Evolutionary conservation across 2,888 invertebrate genomes (phyloP).

Genomic region (Calephelis perditalis): DNA sequence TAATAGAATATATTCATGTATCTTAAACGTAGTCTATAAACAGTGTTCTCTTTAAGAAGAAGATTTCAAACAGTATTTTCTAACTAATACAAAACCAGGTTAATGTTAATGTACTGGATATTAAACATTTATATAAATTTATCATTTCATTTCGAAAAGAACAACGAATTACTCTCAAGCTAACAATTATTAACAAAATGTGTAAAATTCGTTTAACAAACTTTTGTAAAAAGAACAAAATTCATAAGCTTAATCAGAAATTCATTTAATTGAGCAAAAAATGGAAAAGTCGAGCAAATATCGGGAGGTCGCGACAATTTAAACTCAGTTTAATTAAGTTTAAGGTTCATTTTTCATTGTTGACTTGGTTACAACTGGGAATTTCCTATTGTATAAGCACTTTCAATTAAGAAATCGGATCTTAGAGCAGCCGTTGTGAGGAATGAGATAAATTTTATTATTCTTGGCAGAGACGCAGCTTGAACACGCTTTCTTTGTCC

Average conservation of each 20-base stretch:
- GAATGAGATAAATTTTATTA: slow-evolving; percentile 13
- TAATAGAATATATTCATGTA: too few relatives aligned
- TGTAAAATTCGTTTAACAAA: not conserved
- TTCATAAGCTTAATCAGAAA: slow-evolving; percentile 13
- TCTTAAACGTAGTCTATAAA: too few relatives aligned
- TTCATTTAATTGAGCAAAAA: slow-evolving; percentile 11
- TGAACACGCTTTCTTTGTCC: slow-evolving; percentile 6
- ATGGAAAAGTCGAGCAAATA: slow-evolving; percentile 3
- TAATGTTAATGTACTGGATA: too few relatives aligned
- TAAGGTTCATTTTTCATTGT: slow-evolving; percentile 13
- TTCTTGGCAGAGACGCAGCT: not conserved
- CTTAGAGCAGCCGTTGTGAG: slow-evolving; percentile 11
- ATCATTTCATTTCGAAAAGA: too few relatives aligned
- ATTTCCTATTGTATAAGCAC: slow-evolving; percentile 19
- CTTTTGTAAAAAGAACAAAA: slow-evolving; percentile 6
- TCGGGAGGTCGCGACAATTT: not conserved
- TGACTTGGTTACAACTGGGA: slow-evolving; percentile 7
- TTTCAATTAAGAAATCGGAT: slow-evolving; percentile 19
- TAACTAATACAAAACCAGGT: too few relatives aligned
- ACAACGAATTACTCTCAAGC: not conserved
- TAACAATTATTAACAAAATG: not conserved
- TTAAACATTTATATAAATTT: too few relatives aligned
- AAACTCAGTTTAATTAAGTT: not conserved
- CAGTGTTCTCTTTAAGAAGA: too few relatives aligned
- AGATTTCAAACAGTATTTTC: too few relatives aligned